Percentiles rank a stretch among this genome's conserved stretches.
Evolutionary conservation across 2,888 invertebrate species (phyloP).

Genomic region (Drosophila aldrichi): DNA sequence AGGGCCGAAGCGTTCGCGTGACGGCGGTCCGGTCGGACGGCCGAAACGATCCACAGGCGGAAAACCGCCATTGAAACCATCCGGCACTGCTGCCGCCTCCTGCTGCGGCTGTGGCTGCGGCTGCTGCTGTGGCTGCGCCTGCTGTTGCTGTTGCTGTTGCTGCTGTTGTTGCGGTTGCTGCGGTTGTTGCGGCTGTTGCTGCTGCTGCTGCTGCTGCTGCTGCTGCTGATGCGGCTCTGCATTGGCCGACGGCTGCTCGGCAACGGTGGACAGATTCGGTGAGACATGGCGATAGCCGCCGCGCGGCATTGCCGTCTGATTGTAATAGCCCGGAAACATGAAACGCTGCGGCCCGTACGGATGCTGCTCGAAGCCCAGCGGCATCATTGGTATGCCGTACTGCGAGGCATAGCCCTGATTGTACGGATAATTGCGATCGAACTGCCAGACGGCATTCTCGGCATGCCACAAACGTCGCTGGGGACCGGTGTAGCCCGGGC

Average conservation of each 20-base stretch:
- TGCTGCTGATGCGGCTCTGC: conserved; percentile 36
- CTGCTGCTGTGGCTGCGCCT: conserved; percentile 30
- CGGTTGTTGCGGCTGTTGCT: conserved; percentile 23
- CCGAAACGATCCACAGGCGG: conserved; percentile 38
- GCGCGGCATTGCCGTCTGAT: conserved; percentile 43
- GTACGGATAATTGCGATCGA: conserved; percentile 74
- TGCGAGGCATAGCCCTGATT: conserved; percentile 64
- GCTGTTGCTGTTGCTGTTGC: conserved; percentile 32
- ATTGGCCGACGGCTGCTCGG: conserved; percentile 23
- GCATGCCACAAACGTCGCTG: conserved; percentile 72
- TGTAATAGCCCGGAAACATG: conserved; percentile 63
- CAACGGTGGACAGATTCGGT: conserved; percentile 25
- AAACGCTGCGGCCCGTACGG: conserved; percentile 60
- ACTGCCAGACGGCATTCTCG: conserved; percentile 73
- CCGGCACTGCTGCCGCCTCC: conserved; percentile 12
- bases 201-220: conserved; percentile 30
- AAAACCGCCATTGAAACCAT: conserved; percentile 16
- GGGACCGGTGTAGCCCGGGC: conserved; percentile 59
- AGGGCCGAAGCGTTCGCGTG: conserved; percentile 39
- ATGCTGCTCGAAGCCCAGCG: conserved; percentile 63
- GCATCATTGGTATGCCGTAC: conserved; percentile 70
- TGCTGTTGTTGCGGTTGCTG: conserved; percentile 28
- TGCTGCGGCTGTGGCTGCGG: conserved; percentile 25
- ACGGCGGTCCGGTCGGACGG: conserved; percentile 27
- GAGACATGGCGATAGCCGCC: conserved; percentile 41